Evolutionary conservation across 2,113 vertebrate genomes (phyloP), one percentile per base, ranked within the genome.

Genomic region (Apodemus speciosus): DNA sequence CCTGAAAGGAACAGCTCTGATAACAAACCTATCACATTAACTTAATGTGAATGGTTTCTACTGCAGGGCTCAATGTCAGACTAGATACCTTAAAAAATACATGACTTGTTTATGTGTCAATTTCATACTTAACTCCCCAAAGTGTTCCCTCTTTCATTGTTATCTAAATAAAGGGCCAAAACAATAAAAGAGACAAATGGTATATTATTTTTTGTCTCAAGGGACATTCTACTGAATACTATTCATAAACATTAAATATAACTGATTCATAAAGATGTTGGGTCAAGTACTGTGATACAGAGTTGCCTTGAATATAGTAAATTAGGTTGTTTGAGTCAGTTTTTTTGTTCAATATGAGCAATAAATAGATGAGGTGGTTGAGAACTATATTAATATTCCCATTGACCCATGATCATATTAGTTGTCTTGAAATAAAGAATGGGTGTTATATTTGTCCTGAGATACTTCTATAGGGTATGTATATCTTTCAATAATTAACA

Each of bases 401-500:
- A 80, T 25, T 25, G 20, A 38, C 21, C 35, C 20, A 56, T 80
- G 51, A 80, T 14, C 53, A 38, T 81, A 23, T 89, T 85, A 30
- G 30, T 53, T 91, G 23, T 85, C 5, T 77, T 79, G 91, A 77
- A 86, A 69, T n/a, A 84, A 43, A 64, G 30, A 90, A 15, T 79
- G 27, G 6, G 80, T 92, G 43, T 2, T 51, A 4, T 81, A 46
- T 58, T 85, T 73, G 40, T 69, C 25, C 13, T 90, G 6, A 58
- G 10, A 25, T 85, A 69, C 25, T 84, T 2, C 21, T 93, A n/a
- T 49, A 32, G 32, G 15, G 64, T 87, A 4, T 49, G 15, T 66
- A 40, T 62, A 62, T 56, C 92, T 89, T 79, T 49, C 86, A 73
- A 68, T 90, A 93, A 66, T 95, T 88, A 88, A 71, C 1, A 93